phyloP scores from a whole-genome alignment of 2,888 invertebrate species.

The Diloba caeruleocephala region DNA sequence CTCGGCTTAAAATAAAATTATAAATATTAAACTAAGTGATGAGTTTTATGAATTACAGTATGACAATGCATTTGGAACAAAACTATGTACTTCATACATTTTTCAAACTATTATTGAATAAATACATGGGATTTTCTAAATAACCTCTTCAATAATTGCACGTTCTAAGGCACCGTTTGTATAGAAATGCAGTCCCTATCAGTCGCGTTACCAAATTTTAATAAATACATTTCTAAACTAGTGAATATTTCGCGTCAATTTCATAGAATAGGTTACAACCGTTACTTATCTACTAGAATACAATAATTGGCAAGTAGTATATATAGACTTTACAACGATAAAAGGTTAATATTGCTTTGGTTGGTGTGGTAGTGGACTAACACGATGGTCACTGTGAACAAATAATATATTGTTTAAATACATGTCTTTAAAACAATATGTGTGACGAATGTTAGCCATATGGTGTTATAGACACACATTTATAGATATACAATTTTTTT shows the following conservation, averaged over 20 bases:
- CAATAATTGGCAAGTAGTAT: conserved; percentile 60
- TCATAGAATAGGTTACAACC: conserved; percentile 47
- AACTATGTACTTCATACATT: conserved; percentile 31
- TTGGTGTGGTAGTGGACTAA: conserved; percentile 57
- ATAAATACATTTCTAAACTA: conserved; percentile 45
- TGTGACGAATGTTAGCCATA: too few species aligned
- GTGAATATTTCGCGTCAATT: conserved; percentile 25
- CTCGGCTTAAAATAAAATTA: conserved; percentile 39
- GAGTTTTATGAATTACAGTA: conserved; percentile 18
- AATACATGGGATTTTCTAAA: conserved; percentile 31
- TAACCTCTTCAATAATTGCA: conserved; percentile 39
- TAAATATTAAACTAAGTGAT: conserved; percentile 49
- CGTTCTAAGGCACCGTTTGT: conserved; percentile 57
- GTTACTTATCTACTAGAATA: conserved; percentile 49
- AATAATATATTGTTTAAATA: conserved; percentile 43
- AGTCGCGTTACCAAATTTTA: conserved; percentile 47
- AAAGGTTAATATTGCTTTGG: conserved; percentile 75
- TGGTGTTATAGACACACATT: too few species aligned
- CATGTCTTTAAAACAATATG: background rate
- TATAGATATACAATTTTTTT: too few species aligned
- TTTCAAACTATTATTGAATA: conserved; percentile 40
- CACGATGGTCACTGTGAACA: conserved; percentile 69
- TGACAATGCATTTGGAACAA: conserved; percentile 38
- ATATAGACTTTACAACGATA: conserved; percentile 66
- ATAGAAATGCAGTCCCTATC: conserved; percentile 54